A percentile compares a stretch with the other conserved stretches of the same genome.
phyloP scores from a whole-genome alignment of 2,888 invertebrate genomes.

The Petrolisthes cinctipes region DNA sequence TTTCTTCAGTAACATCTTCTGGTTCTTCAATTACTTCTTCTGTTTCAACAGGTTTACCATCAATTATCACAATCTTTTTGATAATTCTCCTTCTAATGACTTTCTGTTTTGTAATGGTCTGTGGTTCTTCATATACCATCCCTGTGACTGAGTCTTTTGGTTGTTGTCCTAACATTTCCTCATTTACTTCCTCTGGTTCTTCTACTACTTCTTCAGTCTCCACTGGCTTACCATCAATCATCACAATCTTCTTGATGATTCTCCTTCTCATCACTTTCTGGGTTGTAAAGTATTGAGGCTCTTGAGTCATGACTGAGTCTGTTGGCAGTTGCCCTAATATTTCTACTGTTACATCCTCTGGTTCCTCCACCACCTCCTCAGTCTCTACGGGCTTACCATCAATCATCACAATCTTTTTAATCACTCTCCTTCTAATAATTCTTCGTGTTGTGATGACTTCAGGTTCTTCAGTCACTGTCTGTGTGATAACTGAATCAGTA shows the following conservation, averaged over 20 bases:
- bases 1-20: constrained; percentile 25
- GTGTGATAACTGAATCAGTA: constrained; percentile 31
- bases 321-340: neutral
- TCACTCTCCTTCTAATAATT: constrained; percentile 42
- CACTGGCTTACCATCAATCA: constrained; percentile 43
- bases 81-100: constrained; percentile 25
- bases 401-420: constrained; percentile 57
- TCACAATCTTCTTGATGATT: constrained; percentile 39
- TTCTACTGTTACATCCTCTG: constrained; percentile 22
- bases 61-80: constrained; percentile 37
- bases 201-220: neutral
- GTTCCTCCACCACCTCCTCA: constrained; percentile 9
- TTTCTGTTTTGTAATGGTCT: neutral
- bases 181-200: constrained; percentile 20
- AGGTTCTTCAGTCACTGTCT: constrained; percentile 45
- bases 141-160: constrained; percentile 5
- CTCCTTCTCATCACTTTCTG: constrained; percentile 17
- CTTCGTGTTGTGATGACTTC: constrained; percentile 41
- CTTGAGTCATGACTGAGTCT: neutral
- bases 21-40: neutral
- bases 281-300: constrained; percentile 2
- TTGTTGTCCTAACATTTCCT: constrained; percentile 22
- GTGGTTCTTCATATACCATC: neutral
- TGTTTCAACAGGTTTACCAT: constrained; percentile 36
- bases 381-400: constrained; percentile 12